A percentile compares a stretch with the other conserved stretches of the same genome.
phyloP scores from a whole-genome alignment of 2,888 invertebrate genomes.

The Trissoscelio sp. region DNA sequence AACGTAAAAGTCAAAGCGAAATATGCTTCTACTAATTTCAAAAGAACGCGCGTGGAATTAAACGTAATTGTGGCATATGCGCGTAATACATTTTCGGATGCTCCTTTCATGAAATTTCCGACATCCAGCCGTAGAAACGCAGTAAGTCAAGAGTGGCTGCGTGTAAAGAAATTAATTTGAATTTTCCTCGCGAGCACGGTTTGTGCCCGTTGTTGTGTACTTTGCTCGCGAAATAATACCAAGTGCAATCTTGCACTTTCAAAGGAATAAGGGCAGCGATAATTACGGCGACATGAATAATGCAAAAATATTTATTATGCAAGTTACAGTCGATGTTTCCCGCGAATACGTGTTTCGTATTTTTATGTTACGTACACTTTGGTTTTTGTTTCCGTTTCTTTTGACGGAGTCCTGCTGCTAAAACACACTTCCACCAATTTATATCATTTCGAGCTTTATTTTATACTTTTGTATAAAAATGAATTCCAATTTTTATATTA shows the following conservation, averaged over 20 bases:
- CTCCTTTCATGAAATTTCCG: slow-evolving; percentile 53
- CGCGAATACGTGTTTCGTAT: slow-evolving; percentile 46
- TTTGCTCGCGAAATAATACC: slow-evolving; percentile 58
- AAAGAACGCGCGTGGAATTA: slow-evolving; percentile 35
- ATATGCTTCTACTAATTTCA: slow-evolving; percentile 6
- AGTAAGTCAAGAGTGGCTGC: slow-evolving; percentile 49
- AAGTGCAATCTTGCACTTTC: slow-evolving; percentile 62
- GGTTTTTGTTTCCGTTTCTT: slow-evolving; percentile 12
- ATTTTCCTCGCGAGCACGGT: slow-evolving; percentile 48
- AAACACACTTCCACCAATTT: too few relatives aligned
- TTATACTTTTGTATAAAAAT: too few relatives aligned
- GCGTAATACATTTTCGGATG: slow-evolving; percentile 48
- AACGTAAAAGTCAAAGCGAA: slow-evolving; percentile 45
- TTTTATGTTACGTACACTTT: slow-evolving; percentile 17
- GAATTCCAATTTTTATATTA: too few relatives aligned
- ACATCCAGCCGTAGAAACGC: slow-evolving; percentile 43
- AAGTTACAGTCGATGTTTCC: slow-evolving; percentile 50
- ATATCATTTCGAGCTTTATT: too few relatives aligned
- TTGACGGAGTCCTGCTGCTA: background rate
- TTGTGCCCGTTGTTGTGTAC: slow-evolving; percentile 47
- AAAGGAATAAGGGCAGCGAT: slow-evolving; percentile 59
- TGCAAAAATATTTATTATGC: slow-evolving; percentile 62
- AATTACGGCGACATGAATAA: slow-evolving; percentile 63
- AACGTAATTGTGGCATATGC: slow-evolving; percentile 56
- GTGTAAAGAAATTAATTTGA: slow-evolving; percentile 55